These are phyloP conservation scores for Diadema setosum DNA, from an alignment of 35 echinoderm and acorn worm species.

Conservation along the genomic window DNA sequence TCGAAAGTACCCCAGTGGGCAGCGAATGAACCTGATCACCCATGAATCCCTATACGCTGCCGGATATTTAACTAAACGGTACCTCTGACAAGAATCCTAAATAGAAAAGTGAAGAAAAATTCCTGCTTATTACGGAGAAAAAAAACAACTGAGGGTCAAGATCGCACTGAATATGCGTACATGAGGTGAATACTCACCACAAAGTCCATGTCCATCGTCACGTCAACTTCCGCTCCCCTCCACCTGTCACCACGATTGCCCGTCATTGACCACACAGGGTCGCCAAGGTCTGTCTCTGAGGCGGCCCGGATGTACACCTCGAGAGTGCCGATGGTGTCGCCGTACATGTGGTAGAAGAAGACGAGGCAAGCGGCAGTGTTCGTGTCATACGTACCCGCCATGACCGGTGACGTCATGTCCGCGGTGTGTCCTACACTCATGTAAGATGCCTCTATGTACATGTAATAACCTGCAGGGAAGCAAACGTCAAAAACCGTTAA, in stretches of 20 bases:
- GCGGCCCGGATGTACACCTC: not conserved
- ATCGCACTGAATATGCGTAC: not conserved
- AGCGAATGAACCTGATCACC: too few species aligned
- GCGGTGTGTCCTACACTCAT: not conserved
- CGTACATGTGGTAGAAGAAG: slow-evolving; percentile 50
- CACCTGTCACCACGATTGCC: slow-evolving; percentile 52
- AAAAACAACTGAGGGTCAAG: too few species aligned
- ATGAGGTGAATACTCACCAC: not conserved
- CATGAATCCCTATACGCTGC: too few species aligned
- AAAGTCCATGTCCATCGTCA: not conserved
- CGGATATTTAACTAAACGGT: too few species aligned
- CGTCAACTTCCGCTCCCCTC: slow-evolving; percentile 46
- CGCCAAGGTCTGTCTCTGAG: not conserved
- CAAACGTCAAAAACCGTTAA: too few species aligned
- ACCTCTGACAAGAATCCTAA: too few species aligned
- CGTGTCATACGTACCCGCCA: not conserved
- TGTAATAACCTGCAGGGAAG: slow-evolving; percentile 7
- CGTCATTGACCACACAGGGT: not conserved
- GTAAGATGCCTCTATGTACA: slow-evolving; percentile 32
- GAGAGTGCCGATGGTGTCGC: not conserved
- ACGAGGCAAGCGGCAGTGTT: slow-evolving; percentile 1
- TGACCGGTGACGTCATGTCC: slow-evolving; percentile 7
- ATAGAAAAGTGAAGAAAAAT: too few species aligned
- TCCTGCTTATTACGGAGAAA: too few species aligned
- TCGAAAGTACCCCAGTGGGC: too few species aligned